Evolutionary conservation across 2,113 vertebrate species (phyloP).

Genomic region (Panthera uncia): DNA sequence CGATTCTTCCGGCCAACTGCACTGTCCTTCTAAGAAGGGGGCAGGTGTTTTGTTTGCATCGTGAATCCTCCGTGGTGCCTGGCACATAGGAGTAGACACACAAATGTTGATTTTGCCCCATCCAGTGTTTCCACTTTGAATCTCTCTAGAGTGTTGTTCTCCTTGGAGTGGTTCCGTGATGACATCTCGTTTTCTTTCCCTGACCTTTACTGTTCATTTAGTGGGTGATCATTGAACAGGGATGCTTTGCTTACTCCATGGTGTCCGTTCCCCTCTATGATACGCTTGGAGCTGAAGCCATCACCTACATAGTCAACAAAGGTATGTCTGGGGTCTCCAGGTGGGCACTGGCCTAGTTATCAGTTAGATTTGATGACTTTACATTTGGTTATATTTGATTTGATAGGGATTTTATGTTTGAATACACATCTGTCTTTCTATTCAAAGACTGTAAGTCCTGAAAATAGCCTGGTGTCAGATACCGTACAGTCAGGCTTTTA

Average conservation of each 20-base stretch:
- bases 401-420: background rate
- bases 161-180: background rate
- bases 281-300: conserved; percentile 93
- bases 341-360: background rate
- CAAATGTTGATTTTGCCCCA: background rate
- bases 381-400: background rate
- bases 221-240: conserved; percentile 97
- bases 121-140: background rate
- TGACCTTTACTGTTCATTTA: conserved; percentile 74
- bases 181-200: background rate
- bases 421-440: background rate
- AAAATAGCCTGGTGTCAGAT: background rate
- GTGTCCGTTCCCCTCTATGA: conserved; percentile 96
- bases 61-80: background rate
- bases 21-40: background rate
- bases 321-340: conserved; percentile 83
- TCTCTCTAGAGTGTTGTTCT: background rate
- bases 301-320: conserved; percentile 92
- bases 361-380: background rate
- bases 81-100: background rate
- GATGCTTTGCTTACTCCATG: conserved; percentile 94
- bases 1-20: background rate
- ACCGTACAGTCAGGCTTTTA: background rate
- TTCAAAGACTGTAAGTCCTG: background rate
- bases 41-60: background rate